Base-by-base conservation (phyloP, 1,140 invertebrate species). In the Antheraea mylitta region DNA sequence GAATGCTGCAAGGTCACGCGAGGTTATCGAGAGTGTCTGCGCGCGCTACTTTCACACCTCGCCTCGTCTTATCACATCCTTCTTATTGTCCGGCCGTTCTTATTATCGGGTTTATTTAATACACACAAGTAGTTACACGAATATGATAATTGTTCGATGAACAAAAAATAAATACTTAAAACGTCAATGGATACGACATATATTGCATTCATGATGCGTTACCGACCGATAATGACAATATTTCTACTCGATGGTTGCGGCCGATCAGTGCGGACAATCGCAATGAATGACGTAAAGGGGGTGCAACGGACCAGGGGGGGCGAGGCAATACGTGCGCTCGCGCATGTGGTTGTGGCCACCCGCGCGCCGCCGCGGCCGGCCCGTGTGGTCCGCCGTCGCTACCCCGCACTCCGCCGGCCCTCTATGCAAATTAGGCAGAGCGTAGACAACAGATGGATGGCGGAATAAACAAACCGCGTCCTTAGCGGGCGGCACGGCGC, bases 401-500 rank as follows among this genome's bases (percentile, higher is more conserved):
- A 79, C 70, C 71, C 64, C 72, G 48, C 75, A 8, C 64, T 19
- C 69, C 65, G 68, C 79, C 58, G 74, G 79, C 83, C 83, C 86
- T 90, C 86, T 89, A 91, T 91, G 89, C 89, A 91, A 91, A 91
- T 91, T 91, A 91, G 87, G 84, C 85, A 78, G 66, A 73, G 85
- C 83, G 86, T 87, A 89, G 86, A 91, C 87, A 91, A 90, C 87
- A 91, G 87, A 91, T 90, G 87, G 89, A 91, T 90, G 83, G 87
- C 82, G 86, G 85, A 89, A 91, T 90, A 88, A 91, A 91, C 89
- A 91, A 89, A 85, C 85, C 79, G 76, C 84, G 83, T 86, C 86
- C 86, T 89, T 89, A 86, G 80, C 81, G 80, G 73, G 69, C 59
- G 13, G 19, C 59, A 36, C 18, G 7, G 9, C 18, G 64, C 45